These are phyloP conservation scores for Muraenolepis orangiensis DNA, from an alignment of 2,797 vertebrate genomes.

Conservation along the genomic window DNA sequence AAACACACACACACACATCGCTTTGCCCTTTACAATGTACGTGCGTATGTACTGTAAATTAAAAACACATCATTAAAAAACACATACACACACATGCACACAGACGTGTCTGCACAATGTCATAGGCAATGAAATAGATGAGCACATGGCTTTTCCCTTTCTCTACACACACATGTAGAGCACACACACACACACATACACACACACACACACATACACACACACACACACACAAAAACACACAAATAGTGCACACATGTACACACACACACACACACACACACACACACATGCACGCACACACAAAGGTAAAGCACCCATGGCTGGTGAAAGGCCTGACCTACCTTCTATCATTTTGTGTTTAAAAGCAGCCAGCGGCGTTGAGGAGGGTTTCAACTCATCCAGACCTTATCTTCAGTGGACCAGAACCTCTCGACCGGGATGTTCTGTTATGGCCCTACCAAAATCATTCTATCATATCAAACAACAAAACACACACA, in stretches of 20 bases:
- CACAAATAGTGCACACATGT: slow-evolving; percentile 20
- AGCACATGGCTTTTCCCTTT: background rate
- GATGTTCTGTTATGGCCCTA: background rate
- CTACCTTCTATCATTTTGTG: slow-evolving; percentile 60
- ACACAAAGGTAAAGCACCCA: slow-evolving; percentile 39
- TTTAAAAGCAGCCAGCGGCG: slow-evolving; percentile 46
- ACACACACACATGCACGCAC: background rate
- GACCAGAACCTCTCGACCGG: slow-evolving; percentile 17
- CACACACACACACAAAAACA: background rate
- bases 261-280: slow-evolving; percentile 9
- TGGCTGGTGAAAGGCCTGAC: slow-evolving; percentile 50
- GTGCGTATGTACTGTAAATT: too few species aligned
- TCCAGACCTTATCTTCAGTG: slow-evolving; percentile 18
- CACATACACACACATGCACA: too few species aligned
- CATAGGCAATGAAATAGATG: background rate
- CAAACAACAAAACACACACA: too few species aligned
- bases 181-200: slow-evolving; percentile 25
- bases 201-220: slow-evolving; percentile 26
- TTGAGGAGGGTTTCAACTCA: slow-evolving; percentile 34
- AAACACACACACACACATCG: too few species aligned
- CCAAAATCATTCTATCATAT: too few species aligned
- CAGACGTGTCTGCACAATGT: background rate
- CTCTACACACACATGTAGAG: background rate
- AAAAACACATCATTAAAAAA: too few species aligned
- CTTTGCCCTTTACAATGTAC: too few species aligned